A percentile compares a stretch with the other conserved stretches of the same genome.
phyloP scores from a whole-genome alignment of 2,888 invertebrate species.

The Lottia scabra region DNA sequence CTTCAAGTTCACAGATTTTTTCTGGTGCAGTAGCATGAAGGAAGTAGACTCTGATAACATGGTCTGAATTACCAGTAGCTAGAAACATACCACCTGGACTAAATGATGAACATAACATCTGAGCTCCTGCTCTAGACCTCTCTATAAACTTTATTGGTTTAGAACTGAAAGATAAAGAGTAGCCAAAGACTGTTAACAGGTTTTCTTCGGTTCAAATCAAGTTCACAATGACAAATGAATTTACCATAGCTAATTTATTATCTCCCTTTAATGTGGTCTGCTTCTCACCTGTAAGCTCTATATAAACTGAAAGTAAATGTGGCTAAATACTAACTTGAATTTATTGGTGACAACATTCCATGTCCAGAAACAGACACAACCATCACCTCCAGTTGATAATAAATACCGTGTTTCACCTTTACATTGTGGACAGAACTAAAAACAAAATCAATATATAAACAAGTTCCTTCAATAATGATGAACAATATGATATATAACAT shows the following conservation, averaged over 20 bases:
- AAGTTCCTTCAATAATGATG: not conserved
- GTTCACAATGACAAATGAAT: too few relatives aligned
- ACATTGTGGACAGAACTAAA: slow-evolving; percentile 88
- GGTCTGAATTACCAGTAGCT: slow-evolving; percentile 95
- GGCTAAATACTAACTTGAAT: slow-evolving; percentile 72
- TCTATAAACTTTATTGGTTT: slow-evolving; percentile 94
- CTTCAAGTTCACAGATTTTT: slow-evolving; percentile 80
- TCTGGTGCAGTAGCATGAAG: slow-evolving; percentile 84
- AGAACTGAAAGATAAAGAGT: slow-evolving; percentile 73
- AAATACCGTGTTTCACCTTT: slow-evolving; percentile 85
- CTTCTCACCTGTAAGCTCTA: too few relatives aligned
- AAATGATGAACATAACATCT: slow-evolving; percentile 94
- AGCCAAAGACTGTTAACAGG: too few relatives aligned
- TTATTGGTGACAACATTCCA: slow-evolving; percentile 70
- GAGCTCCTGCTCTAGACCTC: slow-evolving; percentile 91
- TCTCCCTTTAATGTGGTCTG: too few relatives aligned
- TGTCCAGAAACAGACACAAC: slow-evolving; percentile 96
- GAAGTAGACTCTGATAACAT: slow-evolving; percentile 90
- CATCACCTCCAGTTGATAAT: slow-evolving; percentile 95
- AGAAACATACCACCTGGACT: slow-evolving; percentile 88
- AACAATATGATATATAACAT: too few relatives aligned
- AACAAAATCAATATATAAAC: slow-evolving; percentile 17
- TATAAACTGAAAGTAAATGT: too few relatives aligned
- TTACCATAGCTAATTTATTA: too few relatives aligned
- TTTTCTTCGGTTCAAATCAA: too few relatives aligned